These are phyloP conservation scores for Cydia pomonella DNA, from an alignment of 1,140 invertebrate species.

Conservation along the genomic window DNA sequence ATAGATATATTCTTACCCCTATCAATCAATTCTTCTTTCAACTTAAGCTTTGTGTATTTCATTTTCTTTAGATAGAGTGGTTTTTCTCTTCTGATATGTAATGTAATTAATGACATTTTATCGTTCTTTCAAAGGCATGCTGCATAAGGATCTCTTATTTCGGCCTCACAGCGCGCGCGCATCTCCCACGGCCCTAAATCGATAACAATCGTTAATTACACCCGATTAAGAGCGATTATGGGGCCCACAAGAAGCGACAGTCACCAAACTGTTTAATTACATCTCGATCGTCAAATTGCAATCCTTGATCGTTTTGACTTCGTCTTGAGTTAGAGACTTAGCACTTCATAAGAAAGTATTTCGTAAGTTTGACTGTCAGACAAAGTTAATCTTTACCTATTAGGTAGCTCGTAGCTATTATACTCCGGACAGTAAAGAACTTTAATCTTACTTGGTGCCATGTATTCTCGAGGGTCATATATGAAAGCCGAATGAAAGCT, in stretches of 20 bases:
- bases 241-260: constrained; percentile 49
- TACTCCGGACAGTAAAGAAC: neutral
- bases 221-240: constrained; percentile 62
- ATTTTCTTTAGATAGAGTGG: neutral
- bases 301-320: constrained; percentile 26
- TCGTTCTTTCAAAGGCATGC: neutral
- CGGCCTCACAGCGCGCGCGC: constrained; percentile 50
- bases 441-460: neutral
- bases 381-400: no score
- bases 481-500: neutral
- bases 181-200: constrained; percentile 53
- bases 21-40: no score
- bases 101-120: no score
- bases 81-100: neutral
- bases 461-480: neutral
- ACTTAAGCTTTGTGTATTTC: neutral
- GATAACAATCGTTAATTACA: constrained; percentile 66
- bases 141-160: constrained; percentile 36
- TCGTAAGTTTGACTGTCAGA: neutral
- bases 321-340: neutral
- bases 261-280: constrained; percentile 61
- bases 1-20: no score
- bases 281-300: constrained; percentile 51
- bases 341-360: neutral
- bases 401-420: neutral